phyloP scores from a whole-genome alignment of 2,113 vertebrate species.

The Brienomyrus longianalis region DNA sequence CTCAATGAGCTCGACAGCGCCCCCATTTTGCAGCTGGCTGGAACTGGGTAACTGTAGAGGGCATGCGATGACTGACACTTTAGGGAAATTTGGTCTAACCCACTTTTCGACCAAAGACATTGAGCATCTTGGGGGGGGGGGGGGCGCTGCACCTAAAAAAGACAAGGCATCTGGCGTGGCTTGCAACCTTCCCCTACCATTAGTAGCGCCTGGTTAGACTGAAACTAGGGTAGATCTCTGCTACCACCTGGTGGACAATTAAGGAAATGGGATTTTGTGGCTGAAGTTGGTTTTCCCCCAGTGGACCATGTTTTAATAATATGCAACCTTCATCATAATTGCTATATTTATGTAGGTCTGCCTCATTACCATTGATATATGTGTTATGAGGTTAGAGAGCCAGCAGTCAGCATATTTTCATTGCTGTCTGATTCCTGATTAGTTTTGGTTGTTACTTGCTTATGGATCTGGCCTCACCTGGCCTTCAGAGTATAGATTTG shows the following conservation, averaged over 20 bases:
- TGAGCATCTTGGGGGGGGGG: background rate
- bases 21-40: background rate
- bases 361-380: background rate
- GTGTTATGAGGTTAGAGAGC: background rate
- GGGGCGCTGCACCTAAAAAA: background rate
- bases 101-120: background rate
- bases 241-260: constrained; percentile 23
- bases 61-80: background rate
- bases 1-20: background rate
- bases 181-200: background rate
- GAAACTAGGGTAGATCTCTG: constrained; percentile 8
- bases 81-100: background rate
- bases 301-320: background rate
- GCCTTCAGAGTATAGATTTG: background rate
- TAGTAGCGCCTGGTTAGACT: background rate
- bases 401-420: background rate
- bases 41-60: background rate
- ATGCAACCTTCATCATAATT: background rate
- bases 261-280: background rate
- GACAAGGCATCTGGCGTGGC: background rate
- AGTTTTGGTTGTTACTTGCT: background rate
- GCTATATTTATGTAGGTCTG: background rate
- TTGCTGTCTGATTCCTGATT: background rate
- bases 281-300: background rate
- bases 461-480: background rate